These are phyloP conservation scores for Edolisoma coerulescens DNA, from an alignment of 2,113 vertebrate genomes.

Conservation along the genomic window DNA sequence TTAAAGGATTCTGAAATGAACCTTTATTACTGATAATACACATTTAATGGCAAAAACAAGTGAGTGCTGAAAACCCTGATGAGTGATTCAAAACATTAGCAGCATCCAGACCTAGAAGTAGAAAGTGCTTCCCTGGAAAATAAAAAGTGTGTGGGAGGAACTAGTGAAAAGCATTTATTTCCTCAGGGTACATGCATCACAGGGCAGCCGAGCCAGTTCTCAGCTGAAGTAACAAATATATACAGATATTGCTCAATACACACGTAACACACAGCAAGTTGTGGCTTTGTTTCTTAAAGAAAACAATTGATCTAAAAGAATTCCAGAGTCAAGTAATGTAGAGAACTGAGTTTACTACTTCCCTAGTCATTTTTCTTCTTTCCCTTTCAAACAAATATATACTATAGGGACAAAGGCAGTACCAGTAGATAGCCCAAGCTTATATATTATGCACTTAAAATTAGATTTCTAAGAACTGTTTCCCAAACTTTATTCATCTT, in stretches of 20 bases:
- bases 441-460: neutral
- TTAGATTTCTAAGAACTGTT: neutral
- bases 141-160: neutral
- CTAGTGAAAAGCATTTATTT: neutral
- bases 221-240: neutral
- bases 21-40: neutral
- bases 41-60: neutral
- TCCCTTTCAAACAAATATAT: neutral
- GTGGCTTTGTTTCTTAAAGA: neutral
- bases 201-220: neutral
- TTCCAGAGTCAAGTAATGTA: neutral
- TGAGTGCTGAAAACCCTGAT: neutral
- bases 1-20: neutral
- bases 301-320: neutral
- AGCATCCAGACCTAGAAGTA: neutral
- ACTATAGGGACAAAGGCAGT: neutral
- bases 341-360: neutral
- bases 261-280: rapidly evolving
- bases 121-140: neutral
- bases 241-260: neutral
- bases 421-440: neutral
- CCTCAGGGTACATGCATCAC: neutral
- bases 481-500: neutral
- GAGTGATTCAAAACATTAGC: neutral
- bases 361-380: neutral